phyloP scores from a whole-genome alignment of 2,797 vertebrate species.

The Bradypus variegatus region DNA sequence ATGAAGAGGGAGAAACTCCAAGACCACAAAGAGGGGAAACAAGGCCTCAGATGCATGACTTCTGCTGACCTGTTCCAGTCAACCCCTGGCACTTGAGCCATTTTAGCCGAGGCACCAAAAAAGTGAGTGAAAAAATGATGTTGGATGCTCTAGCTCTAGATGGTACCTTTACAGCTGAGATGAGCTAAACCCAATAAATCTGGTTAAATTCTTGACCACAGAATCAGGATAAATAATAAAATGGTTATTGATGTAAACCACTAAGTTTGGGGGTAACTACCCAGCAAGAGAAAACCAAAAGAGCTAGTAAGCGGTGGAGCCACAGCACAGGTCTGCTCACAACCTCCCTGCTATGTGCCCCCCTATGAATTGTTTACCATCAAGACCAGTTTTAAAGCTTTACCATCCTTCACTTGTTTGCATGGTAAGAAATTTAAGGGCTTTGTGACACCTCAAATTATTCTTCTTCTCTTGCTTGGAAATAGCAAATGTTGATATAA shows the following conservation, averaged over 20 bases:
- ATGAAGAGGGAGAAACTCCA: background rate
- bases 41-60: accelerated
- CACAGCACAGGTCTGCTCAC: accelerated
- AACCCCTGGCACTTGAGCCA: background rate
- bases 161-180: background rate
- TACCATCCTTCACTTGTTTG: background rate
- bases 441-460: background rate
- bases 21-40: accelerated
- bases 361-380: background rate
- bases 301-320: background rate
- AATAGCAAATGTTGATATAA: background rate
- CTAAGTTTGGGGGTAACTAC: background rate
- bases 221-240: background rate
- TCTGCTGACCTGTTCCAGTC: accelerated
- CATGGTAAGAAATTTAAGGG: background rate
- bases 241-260: background rate
- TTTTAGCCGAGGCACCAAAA: background rate
- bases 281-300: accelerated
- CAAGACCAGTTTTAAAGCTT: too few species aligned
- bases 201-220: background rate
- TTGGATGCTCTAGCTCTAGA: accelerated
- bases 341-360: accelerated
- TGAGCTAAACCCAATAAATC: background rate
- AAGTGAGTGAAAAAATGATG: accelerated
- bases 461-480: background rate